A percentile compares a stretch with the other conserved stretches of the same genome.
These are phyloP conservation scores for Phataginus tetradactyla DNA, from an alignment of 2,797 vertebrate species.

Conservation along the genomic window DNA sequence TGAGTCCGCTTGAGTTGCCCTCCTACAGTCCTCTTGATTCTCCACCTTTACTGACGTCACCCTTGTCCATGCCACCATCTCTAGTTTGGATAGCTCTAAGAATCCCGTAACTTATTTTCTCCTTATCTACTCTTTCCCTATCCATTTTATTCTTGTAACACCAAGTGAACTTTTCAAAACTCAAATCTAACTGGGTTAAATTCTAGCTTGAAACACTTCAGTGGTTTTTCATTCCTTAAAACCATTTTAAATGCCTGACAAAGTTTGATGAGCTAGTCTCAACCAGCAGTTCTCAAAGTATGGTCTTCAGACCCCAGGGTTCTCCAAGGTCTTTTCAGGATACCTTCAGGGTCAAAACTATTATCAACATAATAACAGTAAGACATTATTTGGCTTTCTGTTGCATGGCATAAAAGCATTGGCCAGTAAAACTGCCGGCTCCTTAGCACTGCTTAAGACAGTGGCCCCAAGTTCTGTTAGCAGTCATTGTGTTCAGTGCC, in stretches of 20 bases:
- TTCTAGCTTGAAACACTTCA: neutral
- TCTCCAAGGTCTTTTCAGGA: neutral
- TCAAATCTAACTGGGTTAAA: neutral
- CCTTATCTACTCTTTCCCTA: neutral
- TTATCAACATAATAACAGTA: neutral
- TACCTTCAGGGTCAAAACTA: neutral
- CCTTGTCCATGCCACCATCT: neutral
- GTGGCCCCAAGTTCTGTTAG: neutral
- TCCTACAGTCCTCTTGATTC: neutral
- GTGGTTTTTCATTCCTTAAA: neutral
- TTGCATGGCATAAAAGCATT: neutral
- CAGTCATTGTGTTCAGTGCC: too few species aligned
- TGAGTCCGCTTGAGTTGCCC: neutral
- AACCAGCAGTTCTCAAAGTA: neutral
- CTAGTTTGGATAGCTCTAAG: neutral
- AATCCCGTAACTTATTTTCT: neutral
- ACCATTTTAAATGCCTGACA: neutral
- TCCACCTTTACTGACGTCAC: accelerated
- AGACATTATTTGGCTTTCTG: neutral
- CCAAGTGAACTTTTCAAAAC: slow-evolving; percentile 31
- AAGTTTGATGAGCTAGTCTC: neutral
- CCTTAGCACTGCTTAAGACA: neutral
- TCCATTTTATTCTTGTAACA: neutral
- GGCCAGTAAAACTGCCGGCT: neutral
- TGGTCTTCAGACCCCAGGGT: neutral